Percentiles rank a stretch among this genome's conserved stretches.
Conservation (phyloP, 2,888 invertebrate species). For the Tyria jacobaeae region DNA sequence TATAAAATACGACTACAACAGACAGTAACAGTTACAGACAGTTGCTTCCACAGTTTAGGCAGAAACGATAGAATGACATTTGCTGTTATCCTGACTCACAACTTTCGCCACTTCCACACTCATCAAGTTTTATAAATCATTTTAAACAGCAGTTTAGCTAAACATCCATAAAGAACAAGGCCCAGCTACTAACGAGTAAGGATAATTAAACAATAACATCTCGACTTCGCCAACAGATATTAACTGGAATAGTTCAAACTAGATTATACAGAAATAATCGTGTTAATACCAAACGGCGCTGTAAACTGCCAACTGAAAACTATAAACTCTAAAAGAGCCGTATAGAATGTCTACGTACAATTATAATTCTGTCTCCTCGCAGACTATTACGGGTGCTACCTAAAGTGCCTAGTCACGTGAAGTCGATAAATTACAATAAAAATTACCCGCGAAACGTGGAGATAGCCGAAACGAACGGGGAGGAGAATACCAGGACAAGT, state of each 20-base stretch:
- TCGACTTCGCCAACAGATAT: neutral
- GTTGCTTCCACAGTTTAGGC: too few species aligned
- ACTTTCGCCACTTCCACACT: too few species aligned
- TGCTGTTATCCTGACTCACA: too few species aligned
- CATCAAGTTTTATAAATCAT: too few species aligned
- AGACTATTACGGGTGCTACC: slow-evolving; percentile 63
- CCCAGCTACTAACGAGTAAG: neutral
- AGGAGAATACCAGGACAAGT: slow-evolving; percentile 16
- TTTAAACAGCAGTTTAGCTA: too few species aligned
- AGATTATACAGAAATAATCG: neutral
- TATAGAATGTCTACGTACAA: slow-evolving; percentile 43
- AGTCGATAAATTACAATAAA: slow-evolving; percentile 82
- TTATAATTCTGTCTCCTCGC: slow-evolving; percentile 63
- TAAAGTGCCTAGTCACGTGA: slow-evolving; percentile 80
- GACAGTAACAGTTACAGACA: too few species aligned
- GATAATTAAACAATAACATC: neutral
- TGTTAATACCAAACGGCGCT: slow-evolving; percentile 4
- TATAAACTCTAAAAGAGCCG: slow-evolving; percentile 22
- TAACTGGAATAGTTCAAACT: neutral
- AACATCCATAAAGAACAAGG: neutral
- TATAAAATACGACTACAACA: too few species aligned
- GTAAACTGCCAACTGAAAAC: slow-evolving; percentile 31
- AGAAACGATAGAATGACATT: too few species aligned
- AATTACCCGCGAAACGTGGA: slow-evolving; percentile 70
- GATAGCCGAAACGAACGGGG: slow-evolving; percentile 50